A percentile compares a stretch with the other conserved stretches of the same genome.
Evolutionary conservation across 1,140 invertebrate genomes (phyloP).

Genomic region (Drosophila neocordata): DNA sequence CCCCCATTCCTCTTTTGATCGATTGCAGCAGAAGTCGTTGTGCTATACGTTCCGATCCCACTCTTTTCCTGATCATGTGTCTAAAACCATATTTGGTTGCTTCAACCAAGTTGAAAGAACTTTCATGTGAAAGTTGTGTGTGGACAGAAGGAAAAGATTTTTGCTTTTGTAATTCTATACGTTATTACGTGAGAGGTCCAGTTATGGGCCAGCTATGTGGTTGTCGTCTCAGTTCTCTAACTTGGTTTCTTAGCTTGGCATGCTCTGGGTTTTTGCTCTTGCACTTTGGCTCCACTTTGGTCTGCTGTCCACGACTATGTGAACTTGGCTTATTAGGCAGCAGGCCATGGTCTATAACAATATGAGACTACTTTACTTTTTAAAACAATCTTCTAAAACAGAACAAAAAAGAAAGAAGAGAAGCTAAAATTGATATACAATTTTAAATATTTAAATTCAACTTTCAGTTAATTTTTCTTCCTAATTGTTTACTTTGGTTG

Average conservation of each 20-base stretch:
- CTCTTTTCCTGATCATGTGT: constrained; percentile 34
- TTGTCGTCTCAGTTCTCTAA: constrained; percentile 18
- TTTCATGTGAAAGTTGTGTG: constrained; percentile 80
- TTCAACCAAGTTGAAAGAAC: constrained; percentile 74
- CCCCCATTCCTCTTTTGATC: constrained; percentile 38
- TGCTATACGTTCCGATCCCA: constrained; percentile 22
- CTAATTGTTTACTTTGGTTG: too few relatives aligned
- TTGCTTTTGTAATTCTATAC: constrained; percentile 71
- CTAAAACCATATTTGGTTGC: constrained; percentile 72
- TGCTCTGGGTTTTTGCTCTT: constrained; percentile 32
- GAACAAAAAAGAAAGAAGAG: too few relatives aligned
- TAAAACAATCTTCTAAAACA: too few relatives aligned
- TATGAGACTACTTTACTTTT: neutral
- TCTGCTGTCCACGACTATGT: constrained; percentile 42
- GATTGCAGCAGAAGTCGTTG: constrained; percentile 60
- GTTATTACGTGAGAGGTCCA: constrained; percentile 80
- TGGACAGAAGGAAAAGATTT: constrained; percentile 61
- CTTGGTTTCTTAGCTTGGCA: neutral
- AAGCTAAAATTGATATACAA: too few relatives aligned
- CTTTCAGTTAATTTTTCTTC: too few relatives aligned
- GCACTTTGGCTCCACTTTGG: constrained; percentile 25
- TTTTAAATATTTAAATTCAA: too few relatives aligned
- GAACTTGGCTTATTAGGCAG: constrained; percentile 72
- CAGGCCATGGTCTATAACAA: neutral
- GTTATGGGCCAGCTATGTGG: constrained; percentile 71